Conservation (phyloP, 2,888 invertebrate species). For the Noctua janthina region DNA sequence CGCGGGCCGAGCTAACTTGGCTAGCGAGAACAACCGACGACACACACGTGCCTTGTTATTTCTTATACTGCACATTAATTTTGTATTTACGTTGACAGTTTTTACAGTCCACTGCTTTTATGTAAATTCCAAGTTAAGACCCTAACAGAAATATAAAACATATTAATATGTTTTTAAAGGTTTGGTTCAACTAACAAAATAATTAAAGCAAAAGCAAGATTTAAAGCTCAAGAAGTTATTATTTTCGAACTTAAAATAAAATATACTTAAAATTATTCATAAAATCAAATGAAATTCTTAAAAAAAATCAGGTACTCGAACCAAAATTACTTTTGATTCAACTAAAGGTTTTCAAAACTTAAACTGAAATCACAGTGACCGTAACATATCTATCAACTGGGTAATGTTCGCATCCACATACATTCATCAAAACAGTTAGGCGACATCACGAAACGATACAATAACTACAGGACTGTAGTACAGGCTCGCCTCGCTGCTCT, state of each 20-base stretch:
- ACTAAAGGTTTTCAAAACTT: neutral
- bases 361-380: neutral
- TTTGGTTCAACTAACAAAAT: neutral
- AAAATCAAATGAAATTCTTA: neutral
- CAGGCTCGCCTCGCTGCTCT: neutral
- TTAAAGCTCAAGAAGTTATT: neutral
- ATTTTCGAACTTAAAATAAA: neutral
- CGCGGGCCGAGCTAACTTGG: too few species aligned
- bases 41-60: too few species aligned
- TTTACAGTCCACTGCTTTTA: too few species aligned
- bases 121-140: too few species aligned
- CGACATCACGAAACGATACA: slow-evolving; percentile 8
- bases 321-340: neutral
- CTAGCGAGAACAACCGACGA: too few species aligned
- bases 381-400: neutral
- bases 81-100: too few species aligned
- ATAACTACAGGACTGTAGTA: neutral
- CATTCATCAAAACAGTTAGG: neutral
- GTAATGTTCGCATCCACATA: neutral
- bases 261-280: neutral
- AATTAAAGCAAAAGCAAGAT: too few species aligned
- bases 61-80: too few species aligned
- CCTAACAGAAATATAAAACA: too few species aligned
- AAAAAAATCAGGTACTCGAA: neutral
- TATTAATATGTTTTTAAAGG: neutral